Conservation (phyloP, 2,888 invertebrate genomes). For the Patella depressa region DNA sequence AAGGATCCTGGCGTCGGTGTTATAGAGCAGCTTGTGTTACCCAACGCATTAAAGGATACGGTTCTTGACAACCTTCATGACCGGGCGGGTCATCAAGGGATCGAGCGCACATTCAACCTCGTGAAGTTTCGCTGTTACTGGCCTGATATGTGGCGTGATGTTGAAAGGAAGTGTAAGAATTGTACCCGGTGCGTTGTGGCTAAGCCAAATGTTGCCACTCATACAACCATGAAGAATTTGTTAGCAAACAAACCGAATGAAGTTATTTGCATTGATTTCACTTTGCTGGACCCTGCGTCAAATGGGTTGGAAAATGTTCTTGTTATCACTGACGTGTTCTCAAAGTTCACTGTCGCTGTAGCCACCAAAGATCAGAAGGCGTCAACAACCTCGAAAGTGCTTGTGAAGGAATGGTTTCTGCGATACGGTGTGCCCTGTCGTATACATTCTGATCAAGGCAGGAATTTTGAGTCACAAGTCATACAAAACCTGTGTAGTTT, state of each 20-base stretch:
- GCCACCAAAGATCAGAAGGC: conserved; percentile 36
- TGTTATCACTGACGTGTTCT: conserved; percentile 44
- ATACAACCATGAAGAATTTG: conserved; percentile 26
- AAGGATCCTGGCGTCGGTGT: conserved; percentile 15
- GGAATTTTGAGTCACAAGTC: not conserved
- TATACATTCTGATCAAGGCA: not conserved
- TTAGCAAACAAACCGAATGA: conserved; percentile 39
- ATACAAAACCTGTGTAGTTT: conserved; percentile 17
- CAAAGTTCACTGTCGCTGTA: conserved; percentile 32
- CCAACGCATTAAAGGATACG: conserved; percentile 1
- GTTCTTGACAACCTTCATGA: conserved; percentile 31
- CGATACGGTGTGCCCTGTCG: not conserved
- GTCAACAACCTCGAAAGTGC: conserved; percentile 14
- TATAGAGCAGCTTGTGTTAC: conserved; percentile 24
- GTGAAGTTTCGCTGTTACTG: conserved; percentile 39
- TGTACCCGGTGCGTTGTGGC: conserved; percentile 39
- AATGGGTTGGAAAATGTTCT: conserved; percentile 43
- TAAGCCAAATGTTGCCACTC: conserved; percentile 20
- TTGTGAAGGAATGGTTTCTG: conserved; percentile 6
- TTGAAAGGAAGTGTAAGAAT: conserved; percentile 28
- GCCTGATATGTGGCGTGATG: conserved; percentile 39
- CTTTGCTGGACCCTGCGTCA: conserved; percentile 33
- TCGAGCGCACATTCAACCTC: conserved; percentile 33
- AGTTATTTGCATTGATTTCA: conserved; percentile 45
- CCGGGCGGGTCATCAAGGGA: conserved; percentile 35